A percentile compares a stretch with the other conserved stretches of the same genome.
Evolutionary conservation across 2,797 vertebrate species (phyloP).

Genomic region (Sebastes nivosus): DNA sequence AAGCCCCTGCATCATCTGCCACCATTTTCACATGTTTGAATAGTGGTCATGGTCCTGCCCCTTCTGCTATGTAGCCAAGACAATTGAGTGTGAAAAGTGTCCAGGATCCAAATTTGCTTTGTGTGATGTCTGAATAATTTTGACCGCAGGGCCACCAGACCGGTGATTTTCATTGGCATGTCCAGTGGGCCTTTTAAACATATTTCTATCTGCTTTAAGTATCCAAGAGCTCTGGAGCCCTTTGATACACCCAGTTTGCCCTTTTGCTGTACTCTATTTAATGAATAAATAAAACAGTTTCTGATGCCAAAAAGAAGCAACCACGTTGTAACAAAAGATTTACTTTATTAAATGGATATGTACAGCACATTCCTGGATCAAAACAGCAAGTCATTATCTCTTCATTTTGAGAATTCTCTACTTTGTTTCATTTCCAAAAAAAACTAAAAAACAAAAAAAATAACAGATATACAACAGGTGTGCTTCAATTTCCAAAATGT

Average conservation of each 20-base stretch:
- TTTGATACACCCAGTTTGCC: not conserved
- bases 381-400: conserved; percentile 40
- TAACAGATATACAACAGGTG: conserved; percentile 37
- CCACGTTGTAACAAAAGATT: conserved; percentile 48
- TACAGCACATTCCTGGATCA: conserved; percentile 69
- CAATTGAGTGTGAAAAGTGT: too few relatives aligned
- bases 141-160: too few relatives aligned
- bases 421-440: conserved; percentile 3
- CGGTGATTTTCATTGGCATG: too few relatives aligned
- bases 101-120: too few relatives aligned
- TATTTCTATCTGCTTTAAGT: not conserved
- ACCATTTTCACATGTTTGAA: too few relatives aligned
- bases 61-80: too few relatives aligned
- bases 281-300: too few relatives aligned
- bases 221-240: not conserved
- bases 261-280: not conserved
- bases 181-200: not conserved
- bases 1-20: too few relatives aligned
- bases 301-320: not conserved
- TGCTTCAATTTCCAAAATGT: conserved; percentile 50
- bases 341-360: conserved; percentile 71
- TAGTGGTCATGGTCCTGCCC: too few relatives aligned
- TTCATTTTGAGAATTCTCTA: conserved; percentile 26
- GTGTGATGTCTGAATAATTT: too few relatives aligned
- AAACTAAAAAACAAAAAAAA: not conserved